Percentiles rank a stretch among this genome's conserved stretches.
phyloP scores from a whole-genome alignment of 2,113 vertebrate species.

The Microtus montanus region DNA sequence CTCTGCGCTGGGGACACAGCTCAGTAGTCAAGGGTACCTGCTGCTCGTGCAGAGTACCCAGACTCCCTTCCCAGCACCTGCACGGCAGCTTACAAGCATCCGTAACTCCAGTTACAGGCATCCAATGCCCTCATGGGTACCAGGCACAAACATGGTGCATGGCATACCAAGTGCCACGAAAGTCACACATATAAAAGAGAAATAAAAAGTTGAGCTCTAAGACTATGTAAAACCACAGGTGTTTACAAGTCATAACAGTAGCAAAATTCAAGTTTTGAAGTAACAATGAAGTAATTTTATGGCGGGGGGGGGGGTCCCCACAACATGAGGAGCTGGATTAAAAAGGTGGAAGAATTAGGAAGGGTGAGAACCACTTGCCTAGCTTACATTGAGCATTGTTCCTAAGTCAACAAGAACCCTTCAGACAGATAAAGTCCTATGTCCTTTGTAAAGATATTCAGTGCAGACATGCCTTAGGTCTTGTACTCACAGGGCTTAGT shows the following conservation, averaged over 20 bases:
- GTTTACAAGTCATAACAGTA: not conserved
- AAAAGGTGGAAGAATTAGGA: not conserved
- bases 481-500: not conserved
- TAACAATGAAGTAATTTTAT: not conserved
- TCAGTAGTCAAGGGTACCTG: not conserved
- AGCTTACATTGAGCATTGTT: not conserved
- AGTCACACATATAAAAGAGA: not conserved
- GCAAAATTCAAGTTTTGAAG: not conserved
- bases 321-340: not conserved
- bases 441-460: not conserved
- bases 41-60: not conserved
- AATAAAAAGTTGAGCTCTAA: not conserved
- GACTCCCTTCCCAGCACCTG: not conserved
- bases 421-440: not conserved
- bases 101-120: not conserved
- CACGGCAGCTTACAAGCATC: not conserved
- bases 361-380: not conserved
- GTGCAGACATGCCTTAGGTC: not conserved
- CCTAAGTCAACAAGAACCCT: not conserved
- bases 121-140: not conserved
- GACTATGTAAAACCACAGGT: not conserved
- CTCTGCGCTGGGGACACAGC: not conserved
- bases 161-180: not conserved
- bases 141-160: not conserved
- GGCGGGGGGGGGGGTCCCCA: not conserved